Conservation (phyloP, 2,888 invertebrate species). For the Polyommatus iphigenia region DNA sequence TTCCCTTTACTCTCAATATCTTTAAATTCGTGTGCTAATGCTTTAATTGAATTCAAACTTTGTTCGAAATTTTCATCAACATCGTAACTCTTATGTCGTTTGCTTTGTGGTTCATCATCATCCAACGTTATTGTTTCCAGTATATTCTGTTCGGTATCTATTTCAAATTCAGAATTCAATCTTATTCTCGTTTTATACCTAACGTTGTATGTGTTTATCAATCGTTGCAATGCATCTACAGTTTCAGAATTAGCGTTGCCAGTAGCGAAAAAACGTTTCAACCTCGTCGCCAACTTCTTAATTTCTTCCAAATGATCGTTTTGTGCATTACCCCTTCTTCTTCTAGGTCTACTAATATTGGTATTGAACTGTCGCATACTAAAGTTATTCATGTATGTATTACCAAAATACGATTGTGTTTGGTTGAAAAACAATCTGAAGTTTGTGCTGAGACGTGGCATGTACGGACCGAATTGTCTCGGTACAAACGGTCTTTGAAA, state of each 20-base stretch:
- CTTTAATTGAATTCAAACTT: conserved; percentile 54
- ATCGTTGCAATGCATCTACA: conserved; percentile 49
- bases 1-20: conserved; percentile 51
- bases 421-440: conserved; percentile 44
- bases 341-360: conserved; percentile 40
- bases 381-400: conserved; percentile 34
- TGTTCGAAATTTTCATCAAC: conserved; percentile 47
- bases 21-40: conserved; percentile 55
- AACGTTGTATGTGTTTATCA: conserved; percentile 58
- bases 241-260: conserved; percentile 47
- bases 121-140: conserved; percentile 65
- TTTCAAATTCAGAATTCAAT: conserved; percentile 51
- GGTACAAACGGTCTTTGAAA: conserved; percentile 51
- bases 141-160: conserved; percentile 52
- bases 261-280: conserved; percentile 47
- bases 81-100: conserved; percentile 48
- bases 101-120: conserved; percentile 53
- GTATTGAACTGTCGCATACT: conserved; percentile 25
- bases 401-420: conserved; percentile 37
- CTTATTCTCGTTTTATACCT: conserved; percentile 55
- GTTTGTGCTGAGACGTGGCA: conserved; percentile 9
- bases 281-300: conserved; percentile 49
- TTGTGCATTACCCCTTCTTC: conserved; percentile 44
- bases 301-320: conserved; percentile 52
- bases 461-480: conserved; percentile 45